phyloP scores from a whole-genome alignment of 2,113 vertebrate genomes.

The Pelusios castaneus region DNA sequence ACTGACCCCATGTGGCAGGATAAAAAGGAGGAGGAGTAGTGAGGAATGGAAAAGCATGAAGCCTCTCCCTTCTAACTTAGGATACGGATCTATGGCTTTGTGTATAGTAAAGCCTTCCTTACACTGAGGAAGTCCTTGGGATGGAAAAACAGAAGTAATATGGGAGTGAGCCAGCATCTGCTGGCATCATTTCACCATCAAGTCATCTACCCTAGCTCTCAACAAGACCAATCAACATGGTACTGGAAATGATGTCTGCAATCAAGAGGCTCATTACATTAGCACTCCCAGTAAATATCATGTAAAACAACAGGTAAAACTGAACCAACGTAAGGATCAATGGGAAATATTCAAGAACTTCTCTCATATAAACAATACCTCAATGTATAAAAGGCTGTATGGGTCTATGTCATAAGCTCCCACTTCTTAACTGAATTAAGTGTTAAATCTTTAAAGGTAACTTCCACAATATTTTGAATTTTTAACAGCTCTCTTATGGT shows the following conservation, averaged over 20 bases:
- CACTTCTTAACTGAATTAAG: not conserved
- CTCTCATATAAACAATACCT: conserved; percentile 15
- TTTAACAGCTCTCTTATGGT: conserved; percentile 62
- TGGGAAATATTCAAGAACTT: not conserved
- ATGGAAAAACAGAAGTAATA: not conserved
- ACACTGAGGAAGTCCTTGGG: not conserved
- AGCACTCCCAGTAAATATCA: not conserved
- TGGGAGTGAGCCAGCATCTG: not conserved
- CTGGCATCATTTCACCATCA: not conserved
- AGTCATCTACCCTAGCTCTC: not conserved
- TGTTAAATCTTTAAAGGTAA: not conserved
- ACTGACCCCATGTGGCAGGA: not conserved
- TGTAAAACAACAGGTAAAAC: not conserved
- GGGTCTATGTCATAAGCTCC: not conserved
- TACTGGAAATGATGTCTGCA: not conserved
- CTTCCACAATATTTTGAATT: not conserved
- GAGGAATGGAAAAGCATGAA: not conserved
- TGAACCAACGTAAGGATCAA: not conserved
- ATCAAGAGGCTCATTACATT: not conserved
- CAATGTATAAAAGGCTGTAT: not conserved
- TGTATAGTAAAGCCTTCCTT: not conserved
- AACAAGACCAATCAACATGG: not conserved
- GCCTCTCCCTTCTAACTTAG: conserved; percentile 12
- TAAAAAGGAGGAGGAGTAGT: not conserved
- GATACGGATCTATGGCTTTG: not conserved